Evolutionary conservation across 2,888 invertebrate species (phyloP), one percentile per base, ranked within the genome.

Genomic region (Carpatolechia fugitivella): DNA sequence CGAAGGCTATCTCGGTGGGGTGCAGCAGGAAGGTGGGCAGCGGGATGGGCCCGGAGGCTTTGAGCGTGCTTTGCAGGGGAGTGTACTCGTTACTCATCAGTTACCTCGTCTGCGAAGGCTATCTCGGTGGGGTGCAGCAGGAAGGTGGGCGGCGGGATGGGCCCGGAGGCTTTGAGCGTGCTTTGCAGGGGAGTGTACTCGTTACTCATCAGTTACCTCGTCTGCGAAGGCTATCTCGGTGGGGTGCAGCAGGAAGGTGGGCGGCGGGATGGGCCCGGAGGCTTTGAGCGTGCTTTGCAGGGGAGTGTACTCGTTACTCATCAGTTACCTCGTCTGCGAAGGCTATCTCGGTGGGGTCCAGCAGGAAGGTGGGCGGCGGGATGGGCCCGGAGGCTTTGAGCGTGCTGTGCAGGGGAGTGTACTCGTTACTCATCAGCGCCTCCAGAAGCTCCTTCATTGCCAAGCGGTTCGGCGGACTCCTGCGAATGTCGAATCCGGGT

Each of bases 381-480:
- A 85, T 76, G 1, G 90, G 87, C 1, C 87, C 89, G 0, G 82
- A 73, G 0, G 90, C 85, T 48, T 78, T 68, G 33, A 89, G 74
- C 0, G 89, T 86, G 33, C 78, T 73, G 52, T 90, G 90, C 24
- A 90, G 67, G 0, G 90, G 81, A 63, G 77, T 62, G 62, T 82
- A 87, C 14, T 90, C 88, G 31, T 80, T 78, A 0, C 75, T 65
- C 78, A 90, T 83, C 24, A 91, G 69, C 0, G 81, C 79, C 56
- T 90, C 89, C 0, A 91, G 63, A 1, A 90, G 69, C 60, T 90
- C 89, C 64, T 89, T 89, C 82, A 91, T 76, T 0, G 87, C 84
- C 62, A 83, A 74, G 36, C 88, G 85, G 64, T 85, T 90, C 0
- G 86, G 86, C 0, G 87, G 85, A 47, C 78, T 78, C 46, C 86